phyloP scores from a whole-genome alignment of 2,797 vertebrate species.

The Sebastes goodei region DNA sequence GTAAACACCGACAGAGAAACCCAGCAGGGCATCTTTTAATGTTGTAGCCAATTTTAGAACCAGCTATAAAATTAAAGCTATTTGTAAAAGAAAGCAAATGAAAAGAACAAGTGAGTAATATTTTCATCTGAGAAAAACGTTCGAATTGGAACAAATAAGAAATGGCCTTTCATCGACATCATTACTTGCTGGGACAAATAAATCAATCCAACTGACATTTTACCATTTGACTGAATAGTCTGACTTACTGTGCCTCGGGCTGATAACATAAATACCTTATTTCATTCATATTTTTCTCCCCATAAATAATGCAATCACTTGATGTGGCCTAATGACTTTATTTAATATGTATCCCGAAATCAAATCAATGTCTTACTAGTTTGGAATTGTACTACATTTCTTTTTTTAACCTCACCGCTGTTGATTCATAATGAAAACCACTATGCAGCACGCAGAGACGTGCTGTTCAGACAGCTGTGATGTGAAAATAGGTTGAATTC shows the following conservation, averaged over 20 bases:
- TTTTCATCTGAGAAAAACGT: constrained; percentile 27
- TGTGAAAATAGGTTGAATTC: constrained; percentile 20
- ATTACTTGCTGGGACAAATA: constrained; percentile 58
- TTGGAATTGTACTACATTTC: constrained; percentile 35
- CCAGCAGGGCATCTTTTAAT: neutral
- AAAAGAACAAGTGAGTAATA: neutral
- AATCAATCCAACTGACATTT: constrained; percentile 73
- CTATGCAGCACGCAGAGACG: neutral
- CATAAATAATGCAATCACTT: constrained; percentile 68
- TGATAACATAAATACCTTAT: constrained; percentile 51
- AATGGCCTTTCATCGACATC: constrained; percentile 53
- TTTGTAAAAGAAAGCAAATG: neutral
- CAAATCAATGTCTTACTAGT: constrained; percentile 30
- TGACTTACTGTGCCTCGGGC: constrained; percentile 51
- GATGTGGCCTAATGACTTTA: constrained; percentile 49
- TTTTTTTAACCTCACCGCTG: constrained; percentile 5
- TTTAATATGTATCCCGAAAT: constrained; percentile 48
- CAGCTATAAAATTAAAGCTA: neutral
- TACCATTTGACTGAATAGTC: constrained; percentile 66
- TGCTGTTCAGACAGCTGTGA: neutral
- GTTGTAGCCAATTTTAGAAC: neutral
- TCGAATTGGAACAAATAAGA: constrained; percentile 45
- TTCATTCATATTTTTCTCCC: constrained; percentile 56
- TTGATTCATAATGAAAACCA: constrained; percentile 31
- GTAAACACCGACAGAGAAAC: neutral